Evolutionary conservation across 2,888 invertebrate species (phyloP), one percentile per base, ranked within the genome.

Genomic region (Acleris emargana): DNA sequence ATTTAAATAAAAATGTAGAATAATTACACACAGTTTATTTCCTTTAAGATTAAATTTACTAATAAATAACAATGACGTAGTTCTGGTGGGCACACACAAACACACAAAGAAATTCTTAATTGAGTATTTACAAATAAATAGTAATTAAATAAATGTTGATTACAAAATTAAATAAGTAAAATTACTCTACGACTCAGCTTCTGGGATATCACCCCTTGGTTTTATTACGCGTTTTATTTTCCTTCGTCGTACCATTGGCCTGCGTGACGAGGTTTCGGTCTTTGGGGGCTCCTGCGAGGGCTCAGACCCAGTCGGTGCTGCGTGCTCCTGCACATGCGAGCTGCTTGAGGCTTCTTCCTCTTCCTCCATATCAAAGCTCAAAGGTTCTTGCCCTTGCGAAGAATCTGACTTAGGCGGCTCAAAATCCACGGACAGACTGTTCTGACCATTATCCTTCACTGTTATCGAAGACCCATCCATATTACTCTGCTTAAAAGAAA

Each of bases 401-500:
- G 7, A 49, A 42, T 67, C 67, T 16, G 67, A 50, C 18, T 32
- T 61, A 4, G 67, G 61, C 57, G 67, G 62, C 13, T 47, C 57
- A 16, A 43, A 47, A 18, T 69, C 49, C 6, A 76, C 72, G 49
- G 71, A 64, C 3, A 70, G 68, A 28, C 49, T 68, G 58, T 71
- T 72, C 52, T 71, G 59, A 13, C 69, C 64, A 38, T 69, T 64
- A 50, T 69, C 68, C 22, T 63, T 43, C 62, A 69, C 51, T 22
- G 67, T 68, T 20, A 69, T 68, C 1, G 71, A 68, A 3, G 73
- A 71, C 0, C 76, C 72, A 61, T 74, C 75, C 42, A 47, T 6
- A 28, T 71, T 70, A 5, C 63, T 67, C 20, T 74, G 73, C 49
- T 67, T 72, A 42, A 71, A 75, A 7, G 71, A 72, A 64, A 70